Evolutionary conservation across 2,888 invertebrate genomes (phyloP), one percentile per base, ranked within the genome.

Genomic region (Drosophila parthenogenetica): DNA sequence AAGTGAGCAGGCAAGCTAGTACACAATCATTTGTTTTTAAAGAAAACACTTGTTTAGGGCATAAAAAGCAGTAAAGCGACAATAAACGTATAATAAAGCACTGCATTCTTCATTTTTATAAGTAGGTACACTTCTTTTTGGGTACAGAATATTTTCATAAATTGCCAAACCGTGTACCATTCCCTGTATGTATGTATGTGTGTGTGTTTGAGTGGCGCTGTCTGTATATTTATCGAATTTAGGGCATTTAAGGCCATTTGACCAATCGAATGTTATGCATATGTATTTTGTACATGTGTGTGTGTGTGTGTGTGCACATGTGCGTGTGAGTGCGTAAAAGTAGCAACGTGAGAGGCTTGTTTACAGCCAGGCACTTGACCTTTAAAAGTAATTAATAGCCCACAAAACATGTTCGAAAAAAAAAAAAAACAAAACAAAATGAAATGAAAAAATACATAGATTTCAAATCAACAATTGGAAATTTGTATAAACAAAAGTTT

Each of bases 171-270:
- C 14, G 39, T 22, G 39, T 16, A n/a, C n/a, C n/a, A n/a, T n/a
- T n/a, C n/a, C n/a, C n/a, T n/a, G n/a, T 35, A 25, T 40, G 11
- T 43, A 54, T 11, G 17, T 48, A 11, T 42, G 54, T 39, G 45
- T 50, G 48, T 32, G 54, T 16, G 17, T 48, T 10, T 42, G 50
- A 35, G 42, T 50, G 48, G 25, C 50, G 35, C 45, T 46, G 49
- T 77, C 1, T 46, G 62, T 69, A 65, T 69, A 22, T 78, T 67
- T 71, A 62, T 58, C 65, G 77, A 79, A 78, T 76, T 83, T 84
- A 87, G 84, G 88, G 86, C 86, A 84, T 77, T 81, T 87, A 79
- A 87, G 86, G 83, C 88, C 86, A 87, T 77, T 83, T 82, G 86
- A 84, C 82, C 82, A 86, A 87, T 77, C 80, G 80, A 84, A 83